phyloP scores from a whole-genome alignment of 2,113 vertebrate species.

The Peromyscus leucopus region DNA sequence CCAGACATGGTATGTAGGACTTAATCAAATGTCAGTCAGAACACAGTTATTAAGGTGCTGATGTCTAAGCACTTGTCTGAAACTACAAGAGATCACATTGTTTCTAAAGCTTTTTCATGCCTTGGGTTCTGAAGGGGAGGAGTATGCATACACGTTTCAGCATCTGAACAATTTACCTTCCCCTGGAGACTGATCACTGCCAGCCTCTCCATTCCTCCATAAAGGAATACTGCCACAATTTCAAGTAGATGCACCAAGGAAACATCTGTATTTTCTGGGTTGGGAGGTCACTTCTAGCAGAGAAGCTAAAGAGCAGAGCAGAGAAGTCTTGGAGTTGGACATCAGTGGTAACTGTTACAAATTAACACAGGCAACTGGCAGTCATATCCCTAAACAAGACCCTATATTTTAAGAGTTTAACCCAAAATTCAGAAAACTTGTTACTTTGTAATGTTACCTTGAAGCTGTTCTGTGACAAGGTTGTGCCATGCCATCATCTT shows the following conservation, averaged over 20 bases:
- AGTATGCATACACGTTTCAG: background rate
- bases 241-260: background rate
- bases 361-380: constrained; percentile 12
- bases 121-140: background rate
- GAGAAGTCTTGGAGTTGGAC: constrained; percentile 57
- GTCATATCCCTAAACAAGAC: constrained; percentile 45
- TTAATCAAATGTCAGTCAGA: background rate
- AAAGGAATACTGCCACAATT: background rate
- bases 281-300: constrained; percentile 30
- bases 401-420: background rate
- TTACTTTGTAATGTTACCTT: background rate
- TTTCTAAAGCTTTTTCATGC: background rate
- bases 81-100: background rate
- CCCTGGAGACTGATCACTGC: background rate
- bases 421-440: constrained; percentile 21
- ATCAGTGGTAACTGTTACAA: constrained; percentile 36
- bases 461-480: background rate
- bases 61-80: background rate
- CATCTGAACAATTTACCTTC: constrained; percentile 15
- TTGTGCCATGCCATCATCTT: background rate
- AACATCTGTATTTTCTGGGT: constrained; percentile 4
- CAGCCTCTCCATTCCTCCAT: constrained; percentile 21
- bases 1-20: background rate
- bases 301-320: constrained; percentile 16
- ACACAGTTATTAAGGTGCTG: background rate